Evolutionary conservation across 2,888 invertebrate species (phyloP).

Genomic region (Heliconius ismenius): DNA sequence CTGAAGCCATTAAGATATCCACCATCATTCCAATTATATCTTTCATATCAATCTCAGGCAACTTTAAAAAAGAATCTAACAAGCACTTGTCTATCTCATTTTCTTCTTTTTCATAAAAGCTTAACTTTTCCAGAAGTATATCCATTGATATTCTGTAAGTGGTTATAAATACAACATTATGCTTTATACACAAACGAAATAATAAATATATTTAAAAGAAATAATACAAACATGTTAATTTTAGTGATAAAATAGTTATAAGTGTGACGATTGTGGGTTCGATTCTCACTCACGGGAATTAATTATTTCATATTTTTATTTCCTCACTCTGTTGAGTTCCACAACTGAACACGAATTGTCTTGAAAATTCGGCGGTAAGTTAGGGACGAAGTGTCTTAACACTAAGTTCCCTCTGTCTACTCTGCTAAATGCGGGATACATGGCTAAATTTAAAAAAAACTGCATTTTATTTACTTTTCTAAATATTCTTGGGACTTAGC

Average conservation of each 20-base stretch:
- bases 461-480: slow-evolving; percentile 75
- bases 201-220: neutral
- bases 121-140: slow-evolving; percentile 82
- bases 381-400: too few relatives aligned
- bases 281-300: too few relatives aligned
- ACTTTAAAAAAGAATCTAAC: slow-evolving; percentile 85
- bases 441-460: too few relatives aligned
- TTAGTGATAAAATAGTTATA: too few relatives aligned
- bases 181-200: too few relatives aligned
- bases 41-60: slow-evolving; percentile 86
- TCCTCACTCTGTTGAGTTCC: too few relatives aligned
- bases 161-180: neutral
- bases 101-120: slow-evolving; percentile 68
- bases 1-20: slow-evolving; percentile 91
- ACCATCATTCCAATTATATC: slow-evolving; percentile 92
- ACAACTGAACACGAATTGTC: too few relatives aligned
- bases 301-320: too few relatives aligned
- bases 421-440: neutral
- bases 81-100: slow-evolving; percentile 74
- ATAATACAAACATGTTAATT: too few relatives aligned
- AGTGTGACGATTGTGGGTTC: too few relatives aligned
- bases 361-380: too few relatives aligned
- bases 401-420: too few relatives aligned
- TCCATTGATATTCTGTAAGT: slow-evolving; percentile 83
- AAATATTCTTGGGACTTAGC: slow-evolving; percentile 86